These are phyloP conservation scores for Rhamnusium bicolor DNA, from an alignment of 2,888 invertebrate species.

Conservation along the genomic window DNA sequence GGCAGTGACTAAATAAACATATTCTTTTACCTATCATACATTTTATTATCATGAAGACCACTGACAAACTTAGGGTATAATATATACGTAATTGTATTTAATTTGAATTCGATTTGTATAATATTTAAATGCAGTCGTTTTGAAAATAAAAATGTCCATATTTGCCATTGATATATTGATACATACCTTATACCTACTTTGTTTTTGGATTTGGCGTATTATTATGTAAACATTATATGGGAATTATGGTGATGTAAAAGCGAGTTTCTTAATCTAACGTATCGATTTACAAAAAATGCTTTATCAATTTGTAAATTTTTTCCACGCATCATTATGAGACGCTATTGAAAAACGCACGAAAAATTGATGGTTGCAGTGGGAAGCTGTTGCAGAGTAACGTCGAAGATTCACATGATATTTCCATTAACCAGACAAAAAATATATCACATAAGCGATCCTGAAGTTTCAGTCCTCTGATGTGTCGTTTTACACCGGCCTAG, in stretches of 20 bases:
- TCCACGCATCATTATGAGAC: background rate
- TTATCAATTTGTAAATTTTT: background rate
- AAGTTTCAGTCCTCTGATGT: conserved; percentile 34
- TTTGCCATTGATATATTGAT: too few relatives aligned
- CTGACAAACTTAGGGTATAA: too few relatives aligned
- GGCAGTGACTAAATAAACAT: too few relatives aligned
- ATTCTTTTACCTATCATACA: too few relatives aligned
- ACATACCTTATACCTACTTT: too few relatives aligned
- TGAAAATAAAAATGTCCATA: too few relatives aligned
- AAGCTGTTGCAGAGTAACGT: conserved; percentile 27
- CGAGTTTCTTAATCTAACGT: background rate
- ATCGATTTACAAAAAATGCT: background rate
- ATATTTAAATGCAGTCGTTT: too few relatives aligned
- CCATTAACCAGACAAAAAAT: conserved; percentile 49
- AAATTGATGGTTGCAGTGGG: conserved; percentile 24
- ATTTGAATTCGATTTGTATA: too few relatives aligned
- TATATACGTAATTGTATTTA: too few relatives aligned
- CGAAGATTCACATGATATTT: conserved; percentile 45
- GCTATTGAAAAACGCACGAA: background rate
- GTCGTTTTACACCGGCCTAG: conserved; percentile 40
- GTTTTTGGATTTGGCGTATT: too few relatives aligned
- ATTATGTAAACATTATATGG: background rate
- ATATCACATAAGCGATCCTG: conserved; percentile 44
- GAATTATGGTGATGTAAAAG: background rate
- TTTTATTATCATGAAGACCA: too few relatives aligned